A percentile compares a stretch with the other conserved stretches of the same genome.
These are phyloP conservation scores for Eulithis prunata DNA, from an alignment of 2,888 invertebrate species.

Conservation along the genomic window DNA sequence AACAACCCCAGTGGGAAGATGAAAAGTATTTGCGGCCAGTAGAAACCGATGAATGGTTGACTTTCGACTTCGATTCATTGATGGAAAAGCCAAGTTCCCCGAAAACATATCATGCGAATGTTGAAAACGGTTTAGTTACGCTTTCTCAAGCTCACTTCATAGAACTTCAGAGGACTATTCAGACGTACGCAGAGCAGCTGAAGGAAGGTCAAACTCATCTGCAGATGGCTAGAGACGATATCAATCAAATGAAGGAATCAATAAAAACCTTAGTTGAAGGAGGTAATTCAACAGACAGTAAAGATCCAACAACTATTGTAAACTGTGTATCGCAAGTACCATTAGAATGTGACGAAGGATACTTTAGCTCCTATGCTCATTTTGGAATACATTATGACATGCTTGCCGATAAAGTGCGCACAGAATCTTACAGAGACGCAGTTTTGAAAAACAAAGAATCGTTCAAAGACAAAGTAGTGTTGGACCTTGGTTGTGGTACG, in stretches of 20 bases:
- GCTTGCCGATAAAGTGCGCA: constrained; percentile 94
- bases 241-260: constrained; percentile 84
- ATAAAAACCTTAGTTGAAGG: constrained; percentile 83
- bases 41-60: constrained; percentile 92
- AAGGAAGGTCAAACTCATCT: constrained; percentile 85
- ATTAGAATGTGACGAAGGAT: constrained; percentile 88
- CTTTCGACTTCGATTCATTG: constrained; percentile 88
- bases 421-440: constrained; percentile 94
- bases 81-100: constrained; percentile 68
- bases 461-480: constrained; percentile 90
- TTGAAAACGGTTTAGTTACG: constrained; percentile 85
- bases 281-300: constrained; percentile 47
- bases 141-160: constrained; percentile 85
- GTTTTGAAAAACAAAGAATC: constrained; percentile 89
- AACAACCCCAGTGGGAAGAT: constrained; percentile 87
- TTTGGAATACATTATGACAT: constrained; percentile 97
- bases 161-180: constrained; percentile 85
- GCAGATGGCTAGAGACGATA: constrained; percentile 85
- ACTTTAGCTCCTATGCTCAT: constrained; percentile 94
- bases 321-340: constrained; percentile 79
- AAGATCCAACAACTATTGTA: constrained; percentile 49
- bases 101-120: constrained; percentile 83
- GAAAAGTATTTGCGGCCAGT: constrained; percentile 92
- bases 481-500: constrained; percentile 99
- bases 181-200: constrained; percentile 82